Conservation (phyloP, 1,140 invertebrate genomes). For the Aphelinus certus region DNA sequence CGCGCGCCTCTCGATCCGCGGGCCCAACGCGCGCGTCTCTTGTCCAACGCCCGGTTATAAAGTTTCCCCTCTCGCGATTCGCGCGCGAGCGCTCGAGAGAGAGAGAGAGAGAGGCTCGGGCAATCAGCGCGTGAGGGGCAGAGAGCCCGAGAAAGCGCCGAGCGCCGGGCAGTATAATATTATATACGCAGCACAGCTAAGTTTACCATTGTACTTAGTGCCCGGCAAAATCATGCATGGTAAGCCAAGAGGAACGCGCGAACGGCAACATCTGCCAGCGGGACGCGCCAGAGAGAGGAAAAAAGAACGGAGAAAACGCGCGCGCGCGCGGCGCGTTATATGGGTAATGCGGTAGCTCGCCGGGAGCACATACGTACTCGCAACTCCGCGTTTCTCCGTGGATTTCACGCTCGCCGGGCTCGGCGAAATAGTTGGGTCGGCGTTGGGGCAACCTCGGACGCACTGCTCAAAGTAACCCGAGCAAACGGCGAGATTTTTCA, state of each 20-base stretch:
- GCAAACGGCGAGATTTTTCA: no score
- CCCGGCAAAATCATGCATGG: constrained; percentile 54
- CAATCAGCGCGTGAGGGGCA: background rate
- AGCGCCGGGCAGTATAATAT: constrained; percentile 43
- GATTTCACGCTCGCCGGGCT: background rate
- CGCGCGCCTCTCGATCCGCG: no score
- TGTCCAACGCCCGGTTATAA: background rate
- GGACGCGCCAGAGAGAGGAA: background rate
- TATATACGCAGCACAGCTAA: constrained; percentile 21
- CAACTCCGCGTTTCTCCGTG: background rate
- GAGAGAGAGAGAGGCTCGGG: background rate
- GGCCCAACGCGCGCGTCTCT: background rate
- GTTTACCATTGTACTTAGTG: constrained; percentile 47
- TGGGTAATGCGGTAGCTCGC: no score
- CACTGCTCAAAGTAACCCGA: background rate
- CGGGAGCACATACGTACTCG: background rate
- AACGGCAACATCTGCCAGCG: constrained; percentile 17
- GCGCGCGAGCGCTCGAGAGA: background rate
- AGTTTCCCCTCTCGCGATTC: background rate
- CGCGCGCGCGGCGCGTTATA: background rate
- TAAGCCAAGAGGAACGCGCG: constrained; percentile 55
- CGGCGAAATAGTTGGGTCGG: background rate
- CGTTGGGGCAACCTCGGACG: no score
- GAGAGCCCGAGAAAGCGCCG: background rate
- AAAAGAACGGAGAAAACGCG: no score